Evolutionary conservation across 2,797 vertebrate species (phyloP).

Genomic region (Catharus ustulatus): DNA sequence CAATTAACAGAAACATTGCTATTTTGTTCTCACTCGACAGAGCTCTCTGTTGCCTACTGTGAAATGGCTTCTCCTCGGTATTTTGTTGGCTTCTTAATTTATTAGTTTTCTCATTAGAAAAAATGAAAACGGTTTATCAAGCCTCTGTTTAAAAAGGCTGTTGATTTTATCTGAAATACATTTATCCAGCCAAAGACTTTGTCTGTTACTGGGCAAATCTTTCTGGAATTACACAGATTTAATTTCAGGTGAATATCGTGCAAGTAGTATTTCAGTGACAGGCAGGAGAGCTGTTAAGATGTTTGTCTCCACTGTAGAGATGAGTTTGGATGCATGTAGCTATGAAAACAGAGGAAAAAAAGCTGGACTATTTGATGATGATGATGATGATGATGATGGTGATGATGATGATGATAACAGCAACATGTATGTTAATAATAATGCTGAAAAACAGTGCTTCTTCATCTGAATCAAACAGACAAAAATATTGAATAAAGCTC

Average conservation of each 20-base stretch:
- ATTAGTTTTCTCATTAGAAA: background rate
- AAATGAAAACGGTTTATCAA: background rate
- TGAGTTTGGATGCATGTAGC: background rate
- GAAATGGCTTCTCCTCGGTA: background rate
- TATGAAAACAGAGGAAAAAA: background rate
- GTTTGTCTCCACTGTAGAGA: background rate
- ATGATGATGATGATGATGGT: background rate
- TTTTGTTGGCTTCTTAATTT: background rate
- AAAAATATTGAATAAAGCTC: background rate
- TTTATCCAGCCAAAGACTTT: background rate
- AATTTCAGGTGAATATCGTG: background rate
- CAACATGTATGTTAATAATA: background rate
- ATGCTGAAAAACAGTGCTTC: background rate
- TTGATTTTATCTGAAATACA: background rate
- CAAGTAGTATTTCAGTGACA: background rate
- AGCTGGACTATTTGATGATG: background rate
- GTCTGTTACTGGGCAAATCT: background rate
- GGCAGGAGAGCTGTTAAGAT: background rate
- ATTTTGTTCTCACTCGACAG: background rate
- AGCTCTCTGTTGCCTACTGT: background rate
- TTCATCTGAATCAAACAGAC: background rate
- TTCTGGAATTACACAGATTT: background rate
- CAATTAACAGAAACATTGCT: background rate
- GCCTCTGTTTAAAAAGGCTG: background rate
- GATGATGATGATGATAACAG: background rate